phyloP scores from a whole-genome alignment of 2,888 invertebrate genomes.

The Eristalis arbustorum region DNA sequence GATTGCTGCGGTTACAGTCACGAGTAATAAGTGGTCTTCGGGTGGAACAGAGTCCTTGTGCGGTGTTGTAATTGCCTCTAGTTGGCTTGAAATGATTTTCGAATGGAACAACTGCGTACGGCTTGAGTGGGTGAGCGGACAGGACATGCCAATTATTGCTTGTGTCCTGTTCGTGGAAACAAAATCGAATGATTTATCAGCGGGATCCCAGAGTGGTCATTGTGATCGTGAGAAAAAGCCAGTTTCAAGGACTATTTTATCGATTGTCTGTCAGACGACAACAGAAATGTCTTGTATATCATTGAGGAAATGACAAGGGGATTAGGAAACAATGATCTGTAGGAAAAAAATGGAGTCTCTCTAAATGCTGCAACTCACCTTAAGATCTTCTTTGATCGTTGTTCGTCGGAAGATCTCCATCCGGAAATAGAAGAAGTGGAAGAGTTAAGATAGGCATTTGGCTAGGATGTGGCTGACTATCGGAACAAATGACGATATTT shows the following conservation, averaged over 20 bases:
- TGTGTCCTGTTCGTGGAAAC: conserved; percentile 43
- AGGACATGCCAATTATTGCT: conserved; percentile 51
- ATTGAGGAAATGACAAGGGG: too few relatives aligned
- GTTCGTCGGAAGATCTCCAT: too few relatives aligned
- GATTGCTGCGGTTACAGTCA: conserved; percentile 53
- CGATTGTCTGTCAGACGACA: too few relatives aligned
- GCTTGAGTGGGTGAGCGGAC: not conserved
- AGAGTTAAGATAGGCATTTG: too few relatives aligned
- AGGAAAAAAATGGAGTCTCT: too few relatives aligned
- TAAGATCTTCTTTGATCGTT: too few relatives aligned
- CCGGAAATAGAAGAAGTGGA: too few relatives aligned
- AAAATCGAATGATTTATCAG: conserved; percentile 30
- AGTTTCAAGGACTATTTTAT: not conserved
- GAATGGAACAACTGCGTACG: conserved; percentile 37
- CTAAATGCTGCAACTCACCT: too few relatives aligned
- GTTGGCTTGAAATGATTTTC: conserved; percentile 61
- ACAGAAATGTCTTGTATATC: too few relatives aligned
- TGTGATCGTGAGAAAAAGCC: conserved; percentile 15
- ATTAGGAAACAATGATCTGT: too few relatives aligned
- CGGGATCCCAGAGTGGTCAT: not conserved
- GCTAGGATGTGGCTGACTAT: too few relatives aligned
- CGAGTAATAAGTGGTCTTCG: conserved; percentile 29
- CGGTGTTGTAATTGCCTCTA: conserved; percentile 32
- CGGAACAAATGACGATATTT: too few relatives aligned
- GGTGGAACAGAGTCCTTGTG: conserved; percentile 8